A percentile compares a stretch with the other conserved stretches of the same genome.
These are phyloP conservation scores for Tenualosa thibaudeaui DNA, from an alignment of 2,797 vertebrate genomes.

Conservation along the genomic window DNA sequence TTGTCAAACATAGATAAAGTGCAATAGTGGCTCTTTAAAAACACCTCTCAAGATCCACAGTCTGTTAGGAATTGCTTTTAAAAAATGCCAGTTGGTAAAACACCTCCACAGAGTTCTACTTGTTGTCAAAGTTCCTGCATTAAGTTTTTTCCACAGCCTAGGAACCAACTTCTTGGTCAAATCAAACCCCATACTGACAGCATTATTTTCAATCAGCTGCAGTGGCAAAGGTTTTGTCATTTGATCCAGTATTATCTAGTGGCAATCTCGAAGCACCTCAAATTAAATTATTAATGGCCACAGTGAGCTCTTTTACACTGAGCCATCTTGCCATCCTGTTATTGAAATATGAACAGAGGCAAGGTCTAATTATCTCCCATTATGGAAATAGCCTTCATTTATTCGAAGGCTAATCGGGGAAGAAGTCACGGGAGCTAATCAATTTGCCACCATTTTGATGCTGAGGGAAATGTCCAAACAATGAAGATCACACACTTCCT, in stretches of 20 bases:
- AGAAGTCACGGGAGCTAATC: constrained; percentile 70
- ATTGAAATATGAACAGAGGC: constrained; percentile 29
- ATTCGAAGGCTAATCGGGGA: constrained; percentile 72
- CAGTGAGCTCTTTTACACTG: neutral
- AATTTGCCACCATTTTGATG: constrained; percentile 63
- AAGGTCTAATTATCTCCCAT: constrained; percentile 65
- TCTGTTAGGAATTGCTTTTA: neutral
- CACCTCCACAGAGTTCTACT: neutral
- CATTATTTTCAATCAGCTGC: neutral
- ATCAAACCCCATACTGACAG: neutral
- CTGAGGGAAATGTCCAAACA: constrained; percentile 39
- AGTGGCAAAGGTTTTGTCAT: neutral
- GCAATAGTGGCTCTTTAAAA: neutral
- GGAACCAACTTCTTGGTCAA: neutral
- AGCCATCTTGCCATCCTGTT: constrained; percentile 6
- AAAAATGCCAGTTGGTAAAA: neutral
- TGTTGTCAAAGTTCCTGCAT: neutral
- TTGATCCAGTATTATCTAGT: neutral
- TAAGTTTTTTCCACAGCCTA: neutral
- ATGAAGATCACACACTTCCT: constrained; percentile 51
- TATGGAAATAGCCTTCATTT: constrained; percentile 74
- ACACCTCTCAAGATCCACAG: neutral
- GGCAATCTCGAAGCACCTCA: neutral
- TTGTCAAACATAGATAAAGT: neutral
- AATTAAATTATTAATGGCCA: constrained; percentile 9